These are phyloP conservation scores for Phortica okadai DNA, from an alignment of 2,888 invertebrate genomes.

Conservation along the genomic window DNA sequence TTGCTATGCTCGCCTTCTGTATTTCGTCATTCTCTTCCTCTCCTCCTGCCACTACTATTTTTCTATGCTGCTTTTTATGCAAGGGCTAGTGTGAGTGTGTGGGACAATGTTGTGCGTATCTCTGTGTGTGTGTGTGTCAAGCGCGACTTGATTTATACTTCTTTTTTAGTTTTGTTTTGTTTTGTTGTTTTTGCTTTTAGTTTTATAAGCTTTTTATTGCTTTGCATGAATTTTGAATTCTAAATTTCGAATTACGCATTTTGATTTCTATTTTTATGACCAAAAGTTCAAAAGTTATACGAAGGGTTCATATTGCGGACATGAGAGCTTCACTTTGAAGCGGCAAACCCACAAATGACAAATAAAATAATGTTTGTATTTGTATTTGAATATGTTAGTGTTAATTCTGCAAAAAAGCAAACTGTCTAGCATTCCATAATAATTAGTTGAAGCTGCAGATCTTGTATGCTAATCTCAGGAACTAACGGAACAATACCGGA, in stretches of 20 bases:
- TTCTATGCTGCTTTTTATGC: not conserved
- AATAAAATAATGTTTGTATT: too few species aligned
- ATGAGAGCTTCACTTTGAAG: too few species aligned
- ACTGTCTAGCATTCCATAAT: too few species aligned
- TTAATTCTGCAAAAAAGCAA: too few species aligned
- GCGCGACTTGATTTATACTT: slow-evolving; percentile 34
- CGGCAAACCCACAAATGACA: too few species aligned
- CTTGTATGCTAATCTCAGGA: too few species aligned
- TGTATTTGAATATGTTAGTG: too few species aligned
- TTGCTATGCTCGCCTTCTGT: not conserved
- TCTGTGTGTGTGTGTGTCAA: not conserved
- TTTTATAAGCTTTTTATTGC: slow-evolving; percentile 37
- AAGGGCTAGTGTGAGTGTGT: not conserved
- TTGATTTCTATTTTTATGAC: too few species aligned
- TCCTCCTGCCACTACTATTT: not conserved
- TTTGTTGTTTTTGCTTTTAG: slow-evolving; percentile 49
- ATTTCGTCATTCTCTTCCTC: not conserved
- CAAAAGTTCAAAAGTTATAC: too few species aligned
- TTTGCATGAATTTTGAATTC: not conserved
- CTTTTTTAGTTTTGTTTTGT: slow-evolving; percentile 41
- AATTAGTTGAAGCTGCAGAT: too few species aligned
- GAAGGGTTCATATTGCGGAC: too few species aligned
- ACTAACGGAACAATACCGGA: too few species aligned
- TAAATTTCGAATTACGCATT: not conserved
- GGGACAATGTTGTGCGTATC: not conserved